Base-by-base conservation (phyloP, 2,113 vertebrate genomes). In the Chaetura pelagica region DNA sequence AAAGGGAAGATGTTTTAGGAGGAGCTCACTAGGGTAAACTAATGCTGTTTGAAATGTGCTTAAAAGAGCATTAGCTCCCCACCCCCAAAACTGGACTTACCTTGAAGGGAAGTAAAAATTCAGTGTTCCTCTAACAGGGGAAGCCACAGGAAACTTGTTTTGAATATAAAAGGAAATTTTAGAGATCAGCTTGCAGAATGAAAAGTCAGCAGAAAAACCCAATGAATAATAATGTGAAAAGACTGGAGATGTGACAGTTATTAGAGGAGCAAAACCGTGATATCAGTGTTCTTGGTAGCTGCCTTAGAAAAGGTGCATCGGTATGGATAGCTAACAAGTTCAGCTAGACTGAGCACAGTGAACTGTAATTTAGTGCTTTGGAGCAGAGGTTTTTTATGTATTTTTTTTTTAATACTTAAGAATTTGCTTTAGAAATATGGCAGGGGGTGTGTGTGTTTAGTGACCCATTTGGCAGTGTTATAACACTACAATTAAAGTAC, bases 81-180 rank as follows among this genome's bases (percentile, higher is more conserved):
- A 35, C 23, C 9, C 21, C 8, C 3, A 24, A 30, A 30, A 27
- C 9, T 72, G n/a, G 19, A 54, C 14, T 6, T 73, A 8, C 59
- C 23, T 46, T 85, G 51, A 80, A 83, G 26, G 34, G 54, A 66
- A 69, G 10, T 74, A 21, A 44, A 68, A 76, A 68, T 1, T 1
- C 8, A 10, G n/a, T 71, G 22, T 73, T 85, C 18, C 12, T 83
- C 16, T 76, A 23, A 48, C 18, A 73, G 35, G 8, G 20, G 59
- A 77, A 90, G 62, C 59, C 38, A 81, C 83, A 77, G 54, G n/a
- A 91, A 58, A n/a, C 29, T 85, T 84, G 18, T 72, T 93, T 82
- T 88, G 42, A 80, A 34, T 26, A 17, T 38, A 54, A 75, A 73
- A 15, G 40, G 63, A 76, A 38, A 32, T 57, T 73, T 35, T 62